These are phyloP conservation scores for Masnerella sp. DNA, from an alignment of 2,888 invertebrate genomes.

Conservation along the genomic window DNA sequence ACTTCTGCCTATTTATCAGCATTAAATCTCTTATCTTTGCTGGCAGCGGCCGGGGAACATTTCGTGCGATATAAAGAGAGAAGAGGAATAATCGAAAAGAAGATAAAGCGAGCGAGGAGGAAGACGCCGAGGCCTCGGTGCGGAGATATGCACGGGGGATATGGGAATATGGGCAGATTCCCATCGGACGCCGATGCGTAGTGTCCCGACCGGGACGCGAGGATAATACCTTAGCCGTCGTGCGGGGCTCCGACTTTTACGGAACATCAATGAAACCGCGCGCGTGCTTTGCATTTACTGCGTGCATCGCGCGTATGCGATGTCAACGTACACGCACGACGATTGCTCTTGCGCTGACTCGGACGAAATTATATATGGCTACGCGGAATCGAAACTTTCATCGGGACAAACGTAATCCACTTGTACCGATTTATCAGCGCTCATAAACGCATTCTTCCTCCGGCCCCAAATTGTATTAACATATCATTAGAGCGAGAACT, in stretches of 20 bases:
- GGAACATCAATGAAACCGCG: conserved; percentile 64
- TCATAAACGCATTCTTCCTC: no score
- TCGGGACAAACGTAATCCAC: conserved; percentile 29
- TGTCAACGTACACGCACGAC: conserved; percentile 52
- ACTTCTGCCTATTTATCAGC: conserved; percentile 49
- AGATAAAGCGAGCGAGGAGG: conserved; percentile 47
- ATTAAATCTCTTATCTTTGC: conserved; percentile 54
- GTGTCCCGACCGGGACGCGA: conserved; percentile 56
- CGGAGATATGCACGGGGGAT: conserved; percentile 58
- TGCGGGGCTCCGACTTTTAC: conserved; percentile 61
- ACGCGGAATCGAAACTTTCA: conserved; percentile 47
- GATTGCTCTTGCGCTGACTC: conserved; percentile 50
- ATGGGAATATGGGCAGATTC: conserved; percentile 63
- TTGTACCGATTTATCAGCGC: not conserved
- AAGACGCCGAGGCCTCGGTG: conserved; percentile 45
- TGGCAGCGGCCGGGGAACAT: conserved; percentile 24
- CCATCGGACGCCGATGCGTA: conserved; percentile 60
- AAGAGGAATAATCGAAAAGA: conserved; percentile 46
- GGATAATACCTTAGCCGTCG: conserved; percentile 63
- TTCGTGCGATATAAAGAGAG: conserved; percentile 39
- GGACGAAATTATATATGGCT: conserved; percentile 43
- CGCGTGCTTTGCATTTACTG: conserved; percentile 64
- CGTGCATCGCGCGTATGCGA: conserved; percentile 60
- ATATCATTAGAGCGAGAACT: no score
- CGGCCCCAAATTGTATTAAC: no score